Conservation (phyloP, 2,888 invertebrate species). For the Deilephila porcellus region DNA sequence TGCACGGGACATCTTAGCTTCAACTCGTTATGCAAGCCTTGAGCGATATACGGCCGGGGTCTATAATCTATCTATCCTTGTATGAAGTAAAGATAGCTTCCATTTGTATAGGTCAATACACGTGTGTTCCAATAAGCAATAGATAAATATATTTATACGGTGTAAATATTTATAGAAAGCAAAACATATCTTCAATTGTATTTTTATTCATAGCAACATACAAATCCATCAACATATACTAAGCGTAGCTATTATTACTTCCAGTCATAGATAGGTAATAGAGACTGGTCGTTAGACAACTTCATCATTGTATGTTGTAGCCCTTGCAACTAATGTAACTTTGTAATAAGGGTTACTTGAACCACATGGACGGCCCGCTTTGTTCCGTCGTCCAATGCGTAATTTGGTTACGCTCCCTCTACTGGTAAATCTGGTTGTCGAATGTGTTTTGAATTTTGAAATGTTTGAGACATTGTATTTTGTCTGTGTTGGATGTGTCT, state of each 20-base stretch:
- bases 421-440: slow-evolving; percentile 64
- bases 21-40: slow-evolving; percentile 45
- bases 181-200: too few relatives aligned
- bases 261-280: too few relatives aligned
- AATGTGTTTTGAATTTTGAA: slow-evolving; percentile 34
- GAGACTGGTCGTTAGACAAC: slow-evolving; percentile 53
- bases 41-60: slow-evolving; percentile 52
- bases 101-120: too few relatives aligned
- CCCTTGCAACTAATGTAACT: slow-evolving; percentile 70
- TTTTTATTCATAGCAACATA: too few relatives aligned
- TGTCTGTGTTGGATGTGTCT: neutral
- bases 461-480: slow-evolving; percentile 32
- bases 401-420: slow-evolving; percentile 73
- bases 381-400: slow-evolving; percentile 69
- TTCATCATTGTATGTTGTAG: slow-evolving; percentile 56
- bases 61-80: too few relatives aligned
- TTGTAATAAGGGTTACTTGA: slow-evolving; percentile 72
- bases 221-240: too few relatives aligned
- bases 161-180: too few relatives aligned
- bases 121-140: too few relatives aligned
- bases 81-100: too few relatives aligned
- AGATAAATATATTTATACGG: too few relatives aligned
- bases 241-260: too few relatives aligned
- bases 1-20: slow-evolving; percentile 22
- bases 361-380: slow-evolving; percentile 54